These are phyloP conservation scores for Macrosoma leucophasiata DNA, from an alignment of 2,888 invertebrate species.

Conservation along the genomic window DNA sequence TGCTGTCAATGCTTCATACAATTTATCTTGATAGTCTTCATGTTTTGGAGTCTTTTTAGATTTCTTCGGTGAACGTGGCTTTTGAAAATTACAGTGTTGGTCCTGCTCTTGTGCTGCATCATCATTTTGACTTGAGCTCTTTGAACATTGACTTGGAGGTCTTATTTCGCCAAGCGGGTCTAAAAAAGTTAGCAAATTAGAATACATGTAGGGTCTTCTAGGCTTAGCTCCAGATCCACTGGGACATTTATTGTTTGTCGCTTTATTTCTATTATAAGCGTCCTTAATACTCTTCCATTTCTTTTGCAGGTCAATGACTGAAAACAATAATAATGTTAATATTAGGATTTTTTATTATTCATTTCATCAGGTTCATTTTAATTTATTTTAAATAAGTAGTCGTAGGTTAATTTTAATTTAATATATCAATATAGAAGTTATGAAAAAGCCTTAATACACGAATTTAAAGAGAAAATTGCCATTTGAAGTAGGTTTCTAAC, in stretches of 20 bases:
- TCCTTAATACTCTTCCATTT: slow-evolving; percentile 7
- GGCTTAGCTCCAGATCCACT: slow-evolving; percentile 10
- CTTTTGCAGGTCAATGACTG: slow-evolving; percentile 4
- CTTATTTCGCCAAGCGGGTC: slow-evolving; percentile 13
- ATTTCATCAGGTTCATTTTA: slow-evolving; percentile 7
- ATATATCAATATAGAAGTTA: too few relatives aligned
- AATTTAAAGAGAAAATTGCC: too few relatives aligned
- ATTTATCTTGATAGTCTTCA: slow-evolving; percentile 6
- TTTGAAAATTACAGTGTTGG: slow-evolving; percentile 10
- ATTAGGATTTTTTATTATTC: neutral
- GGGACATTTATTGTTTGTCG: slow-evolving; percentile 6
- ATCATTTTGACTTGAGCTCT: slow-evolving; percentile 6
- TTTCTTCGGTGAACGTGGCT: slow-evolving; percentile 5
- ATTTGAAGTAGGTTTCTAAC: too few relatives aligned
- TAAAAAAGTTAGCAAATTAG: slow-evolving; percentile 13
- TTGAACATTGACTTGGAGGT: slow-evolving; percentile 7
- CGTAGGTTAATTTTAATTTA: slow-evolving; percentile 6
- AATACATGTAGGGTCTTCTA: slow-evolving; percentile 13
- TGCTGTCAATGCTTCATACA: slow-evolving; percentile 7
- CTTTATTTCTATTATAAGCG: slow-evolving; percentile 7
- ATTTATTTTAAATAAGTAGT: slow-evolving; percentile 7
- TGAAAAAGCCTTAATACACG: too few relatives aligned
- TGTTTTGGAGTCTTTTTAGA: slow-evolving; percentile 6
- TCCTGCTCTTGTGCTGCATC: slow-evolving; percentile 1
- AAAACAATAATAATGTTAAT: slow-evolving; percentile 5